Percentiles rank a stretch among this genome's conserved stretches.
Evolutionary conservation across 2,113 vertebrate genomes (phyloP).

Genomic region (Brienomyrus longianalis): DNA sequence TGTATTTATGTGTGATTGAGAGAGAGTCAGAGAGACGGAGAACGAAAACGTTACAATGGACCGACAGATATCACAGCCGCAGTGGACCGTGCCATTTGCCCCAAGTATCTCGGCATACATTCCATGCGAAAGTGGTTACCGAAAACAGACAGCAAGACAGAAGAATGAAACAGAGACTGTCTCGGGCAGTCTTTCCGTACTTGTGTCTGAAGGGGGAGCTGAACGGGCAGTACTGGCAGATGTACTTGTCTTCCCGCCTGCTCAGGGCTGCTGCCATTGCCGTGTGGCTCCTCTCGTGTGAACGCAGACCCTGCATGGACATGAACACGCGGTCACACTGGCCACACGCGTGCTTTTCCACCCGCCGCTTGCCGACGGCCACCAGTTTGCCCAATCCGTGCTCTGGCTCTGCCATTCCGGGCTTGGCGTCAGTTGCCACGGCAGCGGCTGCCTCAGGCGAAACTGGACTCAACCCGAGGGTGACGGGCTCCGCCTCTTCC

Average conservation of each 20-base stretch:
- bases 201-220: conserved; percentile 86
- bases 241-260: conserved; percentile 88
- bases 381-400: conserved; percentile 36
- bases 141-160: not conserved
- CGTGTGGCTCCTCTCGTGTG: conserved; percentile 82
- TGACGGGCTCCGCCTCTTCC: not conserved
- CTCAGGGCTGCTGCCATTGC: conserved; percentile 79
- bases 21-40: not conserved
- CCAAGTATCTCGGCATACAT: not conserved
- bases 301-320: conserved; percentile 80
- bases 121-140: not conserved
- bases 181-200: conserved; percentile 61
- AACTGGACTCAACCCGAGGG: not conserved
- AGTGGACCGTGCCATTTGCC: not conserved
- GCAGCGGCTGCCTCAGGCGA: not conserved
- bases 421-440: accelerated
- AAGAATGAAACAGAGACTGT: not conserved
- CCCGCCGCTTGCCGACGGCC: conserved; percentile 68
- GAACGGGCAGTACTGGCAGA: conserved; percentile 97
- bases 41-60: not conserved
- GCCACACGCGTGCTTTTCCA: conserved; percentile 66
- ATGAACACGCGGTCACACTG: conserved; percentile 75
- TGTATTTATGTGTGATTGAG: not conserved
- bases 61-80: not conserved
- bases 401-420: not conserved